A percentile compares a stretch with the other conserved stretches of the same genome.
Conservation (phyloP, 2,888 invertebrate genomes). For the Nasonovia ribisnigri region DNA sequence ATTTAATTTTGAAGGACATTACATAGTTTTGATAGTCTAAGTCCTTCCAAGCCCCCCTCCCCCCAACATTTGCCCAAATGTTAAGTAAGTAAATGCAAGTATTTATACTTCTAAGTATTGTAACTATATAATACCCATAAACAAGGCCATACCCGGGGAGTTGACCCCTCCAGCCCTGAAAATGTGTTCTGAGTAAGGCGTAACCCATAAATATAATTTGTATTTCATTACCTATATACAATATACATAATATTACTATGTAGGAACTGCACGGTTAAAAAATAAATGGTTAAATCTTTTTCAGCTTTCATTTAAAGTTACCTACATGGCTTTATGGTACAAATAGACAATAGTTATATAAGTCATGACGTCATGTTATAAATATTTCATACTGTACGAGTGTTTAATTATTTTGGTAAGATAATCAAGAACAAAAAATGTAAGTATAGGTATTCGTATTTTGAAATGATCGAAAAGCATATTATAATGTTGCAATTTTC, state of each 20-base stretch:
- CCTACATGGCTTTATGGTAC: not conserved
- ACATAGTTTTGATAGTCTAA: too few relatives aligned
- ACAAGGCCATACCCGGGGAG: too few relatives aligned
- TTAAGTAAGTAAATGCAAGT: too few relatives aligned
- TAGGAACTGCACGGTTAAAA: not conserved
- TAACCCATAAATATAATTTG: not conserved
- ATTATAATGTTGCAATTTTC: not conserved
- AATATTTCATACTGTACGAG: not conserved
- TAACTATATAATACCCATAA: too few relatives aligned
- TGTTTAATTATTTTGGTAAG: not conserved
- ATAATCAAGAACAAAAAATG: not conserved
- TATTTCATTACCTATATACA: not conserved
- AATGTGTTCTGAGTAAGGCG: not conserved
- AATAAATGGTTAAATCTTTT: not conserved
- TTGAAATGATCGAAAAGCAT: not conserved
- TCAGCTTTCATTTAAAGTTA: not conserved
- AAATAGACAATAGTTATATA: not conserved
- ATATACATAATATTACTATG: not conserved
- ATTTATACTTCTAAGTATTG: too few relatives aligned
- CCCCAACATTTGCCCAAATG: too few relatives aligned
- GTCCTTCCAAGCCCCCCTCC: too few relatives aligned
- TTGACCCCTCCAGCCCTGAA: too few relatives aligned
- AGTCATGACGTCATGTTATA: not conserved
- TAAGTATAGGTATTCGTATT: not conserved
- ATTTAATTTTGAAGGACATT: too few relatives aligned